Conservation (phyloP, 2,888 invertebrate genomes). For the Axea sp. region DNA sequence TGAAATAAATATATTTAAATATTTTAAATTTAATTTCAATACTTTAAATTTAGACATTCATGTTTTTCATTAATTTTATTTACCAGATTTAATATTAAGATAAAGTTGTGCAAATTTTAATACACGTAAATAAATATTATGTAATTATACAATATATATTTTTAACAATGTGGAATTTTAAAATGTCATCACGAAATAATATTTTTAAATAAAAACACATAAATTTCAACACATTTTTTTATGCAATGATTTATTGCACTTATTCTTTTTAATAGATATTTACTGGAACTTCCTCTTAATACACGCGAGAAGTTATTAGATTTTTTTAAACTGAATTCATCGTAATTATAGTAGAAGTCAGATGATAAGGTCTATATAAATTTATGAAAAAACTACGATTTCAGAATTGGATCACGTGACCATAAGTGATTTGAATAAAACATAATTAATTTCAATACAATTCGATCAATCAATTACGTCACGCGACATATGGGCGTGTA, state of each 20-base stretch:
- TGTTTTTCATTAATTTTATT: too few relatives aligned
- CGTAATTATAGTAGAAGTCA: neutral
- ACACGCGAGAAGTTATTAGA: conserved; percentile 4
- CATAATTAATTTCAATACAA: neutral
- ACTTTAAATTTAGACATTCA: too few relatives aligned
- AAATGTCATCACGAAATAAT: too few relatives aligned
- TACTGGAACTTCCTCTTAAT: conserved; percentile 7
- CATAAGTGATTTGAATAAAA: neutral
- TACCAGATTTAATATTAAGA: too few relatives aligned
- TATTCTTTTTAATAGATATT: neutral
- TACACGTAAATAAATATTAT: too few relatives aligned
- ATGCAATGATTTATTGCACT: neutral
- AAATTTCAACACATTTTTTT: conserved; percentile 11
- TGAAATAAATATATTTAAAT: too few relatives aligned
- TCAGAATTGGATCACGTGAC: conserved; percentile 13
- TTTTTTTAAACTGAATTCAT: neutral
- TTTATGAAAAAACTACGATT: conserved; percentile 24
- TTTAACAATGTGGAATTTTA: too few relatives aligned
- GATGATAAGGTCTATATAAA: conserved; percentile 4
- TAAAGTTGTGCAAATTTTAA: too few relatives aligned
- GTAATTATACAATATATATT: too few relatives aligned
- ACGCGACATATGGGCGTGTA: conserved; percentile 15
- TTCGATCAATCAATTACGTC: neutral
- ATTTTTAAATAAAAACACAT: conserved; percentile 1
- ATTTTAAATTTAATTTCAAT: too few relatives aligned